Evolutionary conservation across 2,888 invertebrate species (phyloP).

Genomic region (Drosophila rellima): DNA sequence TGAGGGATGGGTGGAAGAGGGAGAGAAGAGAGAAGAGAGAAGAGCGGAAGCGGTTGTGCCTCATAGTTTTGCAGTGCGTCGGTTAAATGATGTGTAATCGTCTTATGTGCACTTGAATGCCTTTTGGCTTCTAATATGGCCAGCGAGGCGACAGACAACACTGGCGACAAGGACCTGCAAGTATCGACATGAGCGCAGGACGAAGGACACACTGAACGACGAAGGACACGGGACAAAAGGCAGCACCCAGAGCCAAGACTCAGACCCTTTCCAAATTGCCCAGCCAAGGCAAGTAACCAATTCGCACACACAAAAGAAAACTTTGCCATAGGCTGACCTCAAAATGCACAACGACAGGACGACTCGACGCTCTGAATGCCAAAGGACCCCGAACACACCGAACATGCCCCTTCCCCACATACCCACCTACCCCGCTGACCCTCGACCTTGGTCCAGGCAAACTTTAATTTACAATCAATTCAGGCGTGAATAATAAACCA

Average conservation of each 20-base stretch:
- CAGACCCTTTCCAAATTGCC: constrained; percentile 12
- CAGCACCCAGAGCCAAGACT: constrained; percentile 27
- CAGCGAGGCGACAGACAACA: constrained; percentile 60
- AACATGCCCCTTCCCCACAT: not conserved
- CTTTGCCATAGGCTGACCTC: constrained; percentile 83
- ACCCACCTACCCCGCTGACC: constrained; percentile 3
- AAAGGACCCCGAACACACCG: constrained; percentile 37
- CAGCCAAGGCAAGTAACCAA: constrained; percentile 44
- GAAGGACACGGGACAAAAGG: constrained; percentile 11
- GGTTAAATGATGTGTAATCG: constrained; percentile 85
- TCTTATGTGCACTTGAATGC: constrained; percentile 85
- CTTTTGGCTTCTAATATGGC: constrained; percentile 83
- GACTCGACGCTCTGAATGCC: constrained; percentile 29
- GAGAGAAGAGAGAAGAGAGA: not conserved
- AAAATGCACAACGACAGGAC: constrained; percentile 70
- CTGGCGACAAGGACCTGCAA: constrained; percentile 62
- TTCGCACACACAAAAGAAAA: constrained; percentile 74
- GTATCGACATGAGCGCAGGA: constrained; percentile 37
- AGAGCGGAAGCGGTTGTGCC: constrained; percentile 3
- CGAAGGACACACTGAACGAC: constrained; percentile 3
- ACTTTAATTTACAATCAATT: constrained; percentile 85
- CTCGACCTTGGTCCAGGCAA: constrained; percentile 55
- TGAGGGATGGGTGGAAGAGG: not conserved
- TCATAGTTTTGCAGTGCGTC: constrained; percentile 77
- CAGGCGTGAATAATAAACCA: constrained; percentile 85